These are phyloP conservation scores for Pelosia muscerda DNA, from an alignment of 2,888 invertebrate genomes.

Conservation along the genomic window DNA sequence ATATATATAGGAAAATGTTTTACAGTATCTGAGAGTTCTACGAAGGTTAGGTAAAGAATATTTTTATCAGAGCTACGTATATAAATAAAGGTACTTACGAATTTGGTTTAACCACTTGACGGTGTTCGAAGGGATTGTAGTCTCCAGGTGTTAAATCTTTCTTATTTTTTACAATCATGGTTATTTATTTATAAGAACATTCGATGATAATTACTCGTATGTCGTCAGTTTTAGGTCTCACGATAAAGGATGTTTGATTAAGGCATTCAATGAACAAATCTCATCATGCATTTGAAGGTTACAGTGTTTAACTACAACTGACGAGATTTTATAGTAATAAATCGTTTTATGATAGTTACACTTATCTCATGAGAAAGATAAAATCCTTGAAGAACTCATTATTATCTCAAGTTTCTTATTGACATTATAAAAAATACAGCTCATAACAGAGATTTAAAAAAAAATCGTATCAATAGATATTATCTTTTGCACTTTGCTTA, in stretches of 20 bases:
- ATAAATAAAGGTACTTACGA: conserved; percentile 68
- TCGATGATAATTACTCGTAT: not conserved
- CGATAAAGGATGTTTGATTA: conserved; percentile 19
- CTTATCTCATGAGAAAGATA: conserved; percentile 40
- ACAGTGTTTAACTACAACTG: conserved; percentile 29
- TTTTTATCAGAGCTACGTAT: conserved; percentile 3
- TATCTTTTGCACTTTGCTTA: not conserved
- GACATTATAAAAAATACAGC: conserved; percentile 23
- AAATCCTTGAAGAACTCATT: conserved; percentile 29
- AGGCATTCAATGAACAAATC: conserved; percentile 15
- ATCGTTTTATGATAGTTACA: conserved; percentile 27
- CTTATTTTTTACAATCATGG: conserved; percentile 37
- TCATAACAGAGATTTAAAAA: no score
- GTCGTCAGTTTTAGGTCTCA: not conserved
- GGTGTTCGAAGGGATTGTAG: conserved; percentile 77
- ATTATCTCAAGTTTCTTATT: conserved; percentile 31
- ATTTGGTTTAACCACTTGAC: conserved; percentile 72
- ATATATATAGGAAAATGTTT: not conserved
- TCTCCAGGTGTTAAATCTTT: conserved; percentile 41
- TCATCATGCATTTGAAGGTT: conserved; percentile 16
- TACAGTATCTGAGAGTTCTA: not conserved
- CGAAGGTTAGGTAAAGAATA: not conserved
- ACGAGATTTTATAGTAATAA: conserved; percentile 24
- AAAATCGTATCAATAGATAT: not conserved
- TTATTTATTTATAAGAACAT: not conserved